Base-by-base conservation (phyloP, 2,113 vertebrate genomes). In the Melospiza georgiana region DNA sequence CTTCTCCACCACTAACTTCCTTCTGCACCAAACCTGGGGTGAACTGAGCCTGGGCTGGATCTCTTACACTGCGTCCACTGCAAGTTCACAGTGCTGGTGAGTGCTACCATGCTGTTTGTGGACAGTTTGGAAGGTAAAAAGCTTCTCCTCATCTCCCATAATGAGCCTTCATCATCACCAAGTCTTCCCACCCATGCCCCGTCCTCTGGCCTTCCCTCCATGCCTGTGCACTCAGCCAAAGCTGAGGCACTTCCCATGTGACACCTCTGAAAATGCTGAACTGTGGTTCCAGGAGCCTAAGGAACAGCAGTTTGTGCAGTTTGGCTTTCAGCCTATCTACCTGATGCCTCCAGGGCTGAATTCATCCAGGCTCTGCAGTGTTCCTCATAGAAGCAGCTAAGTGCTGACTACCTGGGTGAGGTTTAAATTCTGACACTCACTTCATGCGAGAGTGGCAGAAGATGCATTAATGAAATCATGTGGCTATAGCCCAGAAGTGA, bases 321-420 rank as follows among this genome's bases (percentile, higher is more conserved):
- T 84, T 93, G 90, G 83, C 74, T 84, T 62, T 86, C 79, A 92
- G 88, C 55, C 75, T 71, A 21, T 22, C 57, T 16, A 74, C 39
- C 67, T 71, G 48, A 58, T 55, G 73, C 65, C 72, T 68, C 75
- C 48, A 35, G 65, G 87, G 33, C 30, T 43, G 3, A 41, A 58
- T 77, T 93, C 55, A 91, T 55, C 33, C 75, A 71, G 63, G 61
- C 44, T 87, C 73, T 85, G 81, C 78, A 83, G 15, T 18, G 39
- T 30, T 81, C 39, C 55, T 59, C 27, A 1, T 2, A 46, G 30
- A 1, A 1, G 57, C 16, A 73, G 51, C 15, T 41, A 68, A 95
- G 51, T 31, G 55, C 52, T 88, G 74, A 62, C 74, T 14, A 3
- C 12, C 44, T 89, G 81, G 27, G 22, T 79, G 28, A 77, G 22